Conservation (phyloP, 2,113 vertebrate species). For the Hemichromis elongatus region DNA sequence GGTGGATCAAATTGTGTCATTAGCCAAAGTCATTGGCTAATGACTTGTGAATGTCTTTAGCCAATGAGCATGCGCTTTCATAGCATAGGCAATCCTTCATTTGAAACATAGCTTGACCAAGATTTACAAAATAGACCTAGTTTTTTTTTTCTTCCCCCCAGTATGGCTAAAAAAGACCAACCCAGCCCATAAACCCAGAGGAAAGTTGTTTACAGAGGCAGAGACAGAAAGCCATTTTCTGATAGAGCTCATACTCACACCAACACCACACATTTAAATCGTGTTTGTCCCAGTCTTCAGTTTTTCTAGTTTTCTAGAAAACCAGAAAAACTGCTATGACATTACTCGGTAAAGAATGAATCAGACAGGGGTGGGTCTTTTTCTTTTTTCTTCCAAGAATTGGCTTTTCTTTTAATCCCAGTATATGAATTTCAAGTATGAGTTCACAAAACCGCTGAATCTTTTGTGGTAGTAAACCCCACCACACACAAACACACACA, state of each 20-base stretch:
- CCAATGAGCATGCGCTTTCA: background rate
- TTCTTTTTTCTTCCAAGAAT: background rate
- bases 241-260: background rate
- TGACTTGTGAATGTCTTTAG: background rate
- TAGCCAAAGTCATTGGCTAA: background rate
- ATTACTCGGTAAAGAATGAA: background rate
- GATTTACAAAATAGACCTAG: background rate
- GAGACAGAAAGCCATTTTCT: background rate
- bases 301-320: background rate
- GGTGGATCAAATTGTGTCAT: background rate
- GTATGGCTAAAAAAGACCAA: background rate
- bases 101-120: background rate
- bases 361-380: background rate
- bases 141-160: fast-evolving
- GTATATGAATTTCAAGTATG: background rate
- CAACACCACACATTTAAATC: background rate
- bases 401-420: background rate
- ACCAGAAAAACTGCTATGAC: background rate
- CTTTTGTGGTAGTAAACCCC: background rate
- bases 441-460: background rate
- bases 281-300: background rate
- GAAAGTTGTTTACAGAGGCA: background rate
- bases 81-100: background rate
- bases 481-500: background rate
- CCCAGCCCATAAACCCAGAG: background rate